phyloP scores from a whole-genome alignment of 2,797 vertebrate genomes.

The Echeneis naucrates region DNA sequence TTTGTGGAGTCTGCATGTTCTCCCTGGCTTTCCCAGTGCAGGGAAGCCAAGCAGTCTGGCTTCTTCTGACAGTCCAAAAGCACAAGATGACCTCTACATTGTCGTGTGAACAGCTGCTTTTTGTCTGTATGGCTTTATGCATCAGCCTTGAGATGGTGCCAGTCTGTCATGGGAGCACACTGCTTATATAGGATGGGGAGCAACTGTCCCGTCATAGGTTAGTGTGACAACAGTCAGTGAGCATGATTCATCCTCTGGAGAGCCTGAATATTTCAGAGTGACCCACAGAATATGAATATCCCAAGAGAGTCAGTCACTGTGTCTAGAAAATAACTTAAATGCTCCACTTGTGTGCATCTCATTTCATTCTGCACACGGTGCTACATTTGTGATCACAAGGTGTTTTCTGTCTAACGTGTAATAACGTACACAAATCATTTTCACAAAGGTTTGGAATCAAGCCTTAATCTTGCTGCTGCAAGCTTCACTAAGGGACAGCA shows the following conservation, averaged over 20 bases:
- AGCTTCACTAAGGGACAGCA: slow-evolving; percentile 33
- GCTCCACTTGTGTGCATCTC: background rate
- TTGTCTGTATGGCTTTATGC: too few species aligned
- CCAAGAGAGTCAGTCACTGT: background rate
- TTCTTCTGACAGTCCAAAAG: too few species aligned
- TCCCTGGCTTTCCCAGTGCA: too few species aligned
- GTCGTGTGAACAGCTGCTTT: too few species aligned
- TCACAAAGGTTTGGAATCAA: background rate
- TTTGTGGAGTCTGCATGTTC: too few species aligned
- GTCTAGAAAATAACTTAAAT: background rate
- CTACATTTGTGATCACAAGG: slow-evolving; percentile 22
- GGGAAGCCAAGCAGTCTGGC: too few species aligned
- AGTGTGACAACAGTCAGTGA: too few species aligned
- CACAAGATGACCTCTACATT: too few species aligned
- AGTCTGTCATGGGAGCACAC: too few species aligned
- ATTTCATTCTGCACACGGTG: background rate
- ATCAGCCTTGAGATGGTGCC: too few species aligned
- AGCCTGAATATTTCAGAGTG: background rate
- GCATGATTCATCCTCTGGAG: background rate
- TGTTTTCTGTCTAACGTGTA: slow-evolving; percentile 28
- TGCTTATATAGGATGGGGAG: too few species aligned
- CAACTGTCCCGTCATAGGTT: too few species aligned
- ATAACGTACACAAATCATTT: slow-evolving; percentile 28
- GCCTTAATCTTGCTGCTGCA: background rate
- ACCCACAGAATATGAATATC: background rate